Percentiles rank a stretch among this genome's conserved stretches.
phyloP scores from a whole-genome alignment of 2,113 vertebrate species.

The Struthidea cinerea region DNA sequence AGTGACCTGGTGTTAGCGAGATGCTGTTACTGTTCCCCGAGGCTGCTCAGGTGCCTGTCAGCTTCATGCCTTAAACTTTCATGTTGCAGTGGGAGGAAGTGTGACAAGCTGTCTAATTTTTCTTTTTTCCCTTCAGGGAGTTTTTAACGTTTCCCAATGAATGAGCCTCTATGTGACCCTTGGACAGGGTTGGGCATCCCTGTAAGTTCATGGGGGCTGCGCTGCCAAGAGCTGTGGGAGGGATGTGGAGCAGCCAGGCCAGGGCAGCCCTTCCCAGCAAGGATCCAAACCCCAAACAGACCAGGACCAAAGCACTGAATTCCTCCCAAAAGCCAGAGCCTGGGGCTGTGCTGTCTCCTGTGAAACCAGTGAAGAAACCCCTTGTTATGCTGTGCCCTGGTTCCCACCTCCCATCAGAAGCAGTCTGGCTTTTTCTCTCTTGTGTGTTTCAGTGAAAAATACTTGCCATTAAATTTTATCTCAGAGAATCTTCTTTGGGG shows the following conservation, averaged over 20 bases:
- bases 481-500: background rate
- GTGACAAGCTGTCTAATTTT: background rate
- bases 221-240: background rate
- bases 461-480: background rate
- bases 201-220: accelerated
- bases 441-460: background rate
- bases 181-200: background rate
- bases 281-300: background rate
- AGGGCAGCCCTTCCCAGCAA: background rate
- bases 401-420: background rate
- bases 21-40: accelerated
- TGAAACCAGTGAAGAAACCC: background rate
- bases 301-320: background rate
- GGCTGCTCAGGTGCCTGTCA: background rate
- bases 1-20: accelerated
- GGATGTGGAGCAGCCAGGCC: background rate
- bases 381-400: background rate
- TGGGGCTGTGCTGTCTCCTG: background rate
- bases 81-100: background rate
- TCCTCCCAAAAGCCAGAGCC: background rate
- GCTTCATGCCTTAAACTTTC: background rate
- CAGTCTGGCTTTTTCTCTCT: background rate
- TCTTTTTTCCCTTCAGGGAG: background rate
- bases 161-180: background rate
- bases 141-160: background rate